Conservation (phyloP, 2,113 vertebrate genomes). For the Lonchura striata region DNA sequence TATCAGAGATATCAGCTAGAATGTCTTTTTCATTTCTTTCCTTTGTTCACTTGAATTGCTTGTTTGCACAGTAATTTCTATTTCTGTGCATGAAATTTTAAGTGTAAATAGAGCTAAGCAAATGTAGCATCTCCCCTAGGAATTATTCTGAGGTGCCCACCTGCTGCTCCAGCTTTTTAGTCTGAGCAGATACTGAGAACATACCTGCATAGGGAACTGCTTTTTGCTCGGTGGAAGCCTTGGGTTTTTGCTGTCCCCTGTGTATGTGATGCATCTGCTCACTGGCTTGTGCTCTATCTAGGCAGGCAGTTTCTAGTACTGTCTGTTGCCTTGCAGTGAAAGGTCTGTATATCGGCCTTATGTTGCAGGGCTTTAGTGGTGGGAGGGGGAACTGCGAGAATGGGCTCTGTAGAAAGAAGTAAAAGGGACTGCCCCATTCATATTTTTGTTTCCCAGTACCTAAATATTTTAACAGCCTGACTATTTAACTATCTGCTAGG, state of each 20-base stretch:
- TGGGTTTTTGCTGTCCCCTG: not conserved
- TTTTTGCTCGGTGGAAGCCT: not conserved
- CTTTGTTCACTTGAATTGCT: not conserved
- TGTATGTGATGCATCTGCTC: not conserved
- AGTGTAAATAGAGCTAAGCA: not conserved
- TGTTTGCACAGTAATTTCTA: not conserved
- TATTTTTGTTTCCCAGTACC: not conserved
- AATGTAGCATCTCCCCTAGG: not conserved
- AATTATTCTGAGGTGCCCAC: not conserved
- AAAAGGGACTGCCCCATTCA: not conserved
- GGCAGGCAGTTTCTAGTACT: not conserved
- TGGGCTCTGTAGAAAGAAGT: not conserved
- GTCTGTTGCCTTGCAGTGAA: not conserved
- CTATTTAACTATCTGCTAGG: not conserved
- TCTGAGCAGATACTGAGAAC: not conserved
- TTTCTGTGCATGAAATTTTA: not conserved
- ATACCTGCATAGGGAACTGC: not conserved
- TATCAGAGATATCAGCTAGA: not conserved
- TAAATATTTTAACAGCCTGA: not conserved
- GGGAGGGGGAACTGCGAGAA: fast-evolving
- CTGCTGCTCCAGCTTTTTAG: not conserved
- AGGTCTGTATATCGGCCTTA: not conserved
- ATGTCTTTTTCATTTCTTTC: not conserved
- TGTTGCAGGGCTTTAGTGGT: not conserved
- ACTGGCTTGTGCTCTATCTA: not conserved